Base-by-base conservation (phyloP, 2,888 invertebrate species). In the Callimorpha dominula region DNA sequence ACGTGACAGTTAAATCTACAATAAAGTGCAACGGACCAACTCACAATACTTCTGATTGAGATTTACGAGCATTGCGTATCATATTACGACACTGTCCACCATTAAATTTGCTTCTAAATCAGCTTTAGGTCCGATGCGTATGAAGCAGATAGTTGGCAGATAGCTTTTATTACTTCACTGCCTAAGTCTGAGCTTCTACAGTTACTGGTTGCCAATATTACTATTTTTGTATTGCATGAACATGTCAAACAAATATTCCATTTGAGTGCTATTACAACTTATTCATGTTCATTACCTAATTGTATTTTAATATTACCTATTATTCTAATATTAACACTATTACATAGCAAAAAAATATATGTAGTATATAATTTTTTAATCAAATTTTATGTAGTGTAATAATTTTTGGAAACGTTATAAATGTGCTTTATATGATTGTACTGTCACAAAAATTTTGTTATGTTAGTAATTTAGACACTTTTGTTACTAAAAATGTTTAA, bases 21-120 rank as follows among this genome's bases (percentile, higher is more conserved):
- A 78, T 80, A 77, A 81, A 84, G 80, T 77, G 77, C 77, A 82
- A 68, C 76, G 67, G 43, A 72, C 81, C 73, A 79, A 78, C 78
- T 72, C 79, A 82, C 80, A 84, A 85, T 84, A 78, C 76, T 70
- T 79, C 71, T 89, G 86, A 90, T 89, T 89, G 82, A 87, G 82
- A 90, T 90, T 90, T 90, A 90, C 86, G 86, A 80, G 68, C 67
- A 75, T 83, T 81, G 49, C 71, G 65, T 80, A 79, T 79, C 76
- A 77, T 78, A 79, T 86, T 86, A 79, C 81, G 71, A 75, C 71
- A 74, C 75, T 72, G 77, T 71, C 74, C 68, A 75, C 68, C 71
- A 71, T 72, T 77, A 79, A 78, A 80, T 84, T 75, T 71, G 68
- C 69, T 70, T 72, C 72, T 70, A 81, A 84, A 80, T 82, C 79